phyloP scores from a whole-genome alignment of 2,113 vertebrate species.

The Elephantulus edwardii region DNA sequence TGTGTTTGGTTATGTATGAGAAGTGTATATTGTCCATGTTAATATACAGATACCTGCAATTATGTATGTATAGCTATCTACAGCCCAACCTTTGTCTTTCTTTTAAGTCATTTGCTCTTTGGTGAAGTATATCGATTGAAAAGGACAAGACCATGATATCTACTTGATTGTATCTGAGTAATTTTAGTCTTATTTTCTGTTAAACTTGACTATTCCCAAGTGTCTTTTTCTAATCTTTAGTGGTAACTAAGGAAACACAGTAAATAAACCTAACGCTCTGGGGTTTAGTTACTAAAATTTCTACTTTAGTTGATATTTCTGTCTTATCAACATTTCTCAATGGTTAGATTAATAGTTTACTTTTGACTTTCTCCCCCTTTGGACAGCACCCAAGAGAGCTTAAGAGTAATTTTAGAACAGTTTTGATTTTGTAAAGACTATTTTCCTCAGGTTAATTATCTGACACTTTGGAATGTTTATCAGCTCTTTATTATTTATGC shows the following conservation, averaged over 20 bases:
- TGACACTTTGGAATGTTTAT: conserved; percentile 6
- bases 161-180: conserved; percentile 45
- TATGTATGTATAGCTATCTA: background rate
- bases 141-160: conserved; percentile 25
- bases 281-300: conserved; percentile 43
- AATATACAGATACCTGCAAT: background rate
- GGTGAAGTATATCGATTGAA: conserved; percentile 38
- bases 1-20: background rate
- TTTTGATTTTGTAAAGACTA: background rate
- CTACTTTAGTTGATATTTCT: conserved; percentile 33
- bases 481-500: conserved; percentile 26
- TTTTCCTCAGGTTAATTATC: background rate
- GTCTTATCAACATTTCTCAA: conserved; percentile 39
- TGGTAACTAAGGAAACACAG: conserved; percentile 57
- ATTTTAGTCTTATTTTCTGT: conserved; percentile 48
- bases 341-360: conserved; percentile 47
- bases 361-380: conserved; percentile 30
- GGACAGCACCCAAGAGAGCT: background rate
- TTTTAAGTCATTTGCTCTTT: conserved; percentile 52
- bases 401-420: conserved; percentile 9
- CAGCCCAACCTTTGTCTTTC: background rate
- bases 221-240: conserved; percentile 46
- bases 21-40: background rate
- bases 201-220: conserved; percentile 48
- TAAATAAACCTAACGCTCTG: conserved; percentile 39